A percentile compares a stretch with the other conserved stretches of the same genome.
Conservation (phyloP, 2,113 vertebrate genomes). For the Mesembrinibis cayennensis region DNA sequence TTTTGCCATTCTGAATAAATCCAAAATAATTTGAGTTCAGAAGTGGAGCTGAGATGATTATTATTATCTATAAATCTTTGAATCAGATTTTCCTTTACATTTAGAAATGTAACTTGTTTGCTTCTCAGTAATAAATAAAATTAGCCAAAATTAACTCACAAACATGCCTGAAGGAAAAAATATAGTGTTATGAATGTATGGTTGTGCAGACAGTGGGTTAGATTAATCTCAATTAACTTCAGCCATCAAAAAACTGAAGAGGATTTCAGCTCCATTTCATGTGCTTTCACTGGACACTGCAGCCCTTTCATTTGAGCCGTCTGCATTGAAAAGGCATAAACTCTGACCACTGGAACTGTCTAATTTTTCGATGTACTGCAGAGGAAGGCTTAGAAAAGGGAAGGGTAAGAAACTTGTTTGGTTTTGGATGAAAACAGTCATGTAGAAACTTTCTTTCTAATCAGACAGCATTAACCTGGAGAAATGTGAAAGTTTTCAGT, state of each 20-base stretch:
- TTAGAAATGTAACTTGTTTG: neutral
- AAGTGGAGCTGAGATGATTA: neutral
- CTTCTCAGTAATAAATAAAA: neutral
- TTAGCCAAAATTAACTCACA: neutral
- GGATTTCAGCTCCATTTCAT: neutral
- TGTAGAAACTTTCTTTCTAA: neutral
- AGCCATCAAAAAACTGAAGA: neutral
- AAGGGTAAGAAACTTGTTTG: neutral
- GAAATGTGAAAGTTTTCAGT: neutral
- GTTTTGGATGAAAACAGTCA: neutral
- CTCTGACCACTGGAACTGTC: neutral
- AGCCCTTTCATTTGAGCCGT: neutral
- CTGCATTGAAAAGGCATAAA: neutral
- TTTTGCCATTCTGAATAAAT: neutral
- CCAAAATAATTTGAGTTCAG: neutral
- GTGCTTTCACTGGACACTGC: neutral
- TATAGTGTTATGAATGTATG: fast-evolving
- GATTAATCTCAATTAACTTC: neutral
- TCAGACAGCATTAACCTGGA: neutral
- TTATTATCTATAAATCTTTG: neutral
- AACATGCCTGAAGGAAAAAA: neutral
- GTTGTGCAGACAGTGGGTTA: neutral
- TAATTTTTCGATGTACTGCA: neutral
- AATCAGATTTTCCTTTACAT: neutral
- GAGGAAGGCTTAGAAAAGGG: neutral